These are phyloP conservation scores for Chaunax sp. DNA, from an alignment of 2,797 vertebrate genomes.

Conservation along the genomic window DNA sequence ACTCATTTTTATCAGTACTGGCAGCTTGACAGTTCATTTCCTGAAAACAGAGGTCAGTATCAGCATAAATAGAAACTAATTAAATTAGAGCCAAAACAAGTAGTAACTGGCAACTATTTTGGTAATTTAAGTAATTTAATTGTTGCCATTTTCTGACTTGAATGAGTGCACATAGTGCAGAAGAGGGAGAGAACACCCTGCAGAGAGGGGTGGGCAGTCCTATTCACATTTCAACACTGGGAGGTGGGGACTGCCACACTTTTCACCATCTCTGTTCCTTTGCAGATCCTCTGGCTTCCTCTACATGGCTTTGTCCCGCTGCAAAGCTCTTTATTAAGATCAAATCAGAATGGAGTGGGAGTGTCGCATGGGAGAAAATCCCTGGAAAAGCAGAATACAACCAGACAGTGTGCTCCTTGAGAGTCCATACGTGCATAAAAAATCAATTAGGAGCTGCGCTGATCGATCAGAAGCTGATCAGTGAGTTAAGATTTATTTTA, in stretches of 20 bases:
- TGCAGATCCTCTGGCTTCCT: conserved; percentile 1
- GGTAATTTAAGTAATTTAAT: not conserved
- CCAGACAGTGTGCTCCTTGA: conserved; percentile 1
- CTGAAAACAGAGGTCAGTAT: not conserved
- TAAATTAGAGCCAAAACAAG: not conserved
- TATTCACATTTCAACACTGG: conserved; percentile 57
- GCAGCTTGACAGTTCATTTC: not conserved
- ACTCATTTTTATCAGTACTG: too few species aligned
- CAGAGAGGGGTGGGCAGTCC: conserved; percentile 56
- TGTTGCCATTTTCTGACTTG: not conserved
- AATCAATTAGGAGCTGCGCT: conserved; percentile 18
- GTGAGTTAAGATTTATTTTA: conserved; percentile 10
- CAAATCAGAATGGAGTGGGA: conserved; percentile 16
- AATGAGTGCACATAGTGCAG: conserved; percentile 34
- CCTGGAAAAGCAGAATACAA: conserved; percentile 12
- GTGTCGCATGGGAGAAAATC: conserved; percentile 10
- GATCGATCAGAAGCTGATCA: conserved; percentile 29
- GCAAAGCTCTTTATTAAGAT: conserved; percentile 37
- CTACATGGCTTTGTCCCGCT: conserved; percentile 12
- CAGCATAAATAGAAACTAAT: not conserved
- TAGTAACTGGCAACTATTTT: not conserved
- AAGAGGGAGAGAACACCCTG: conserved; percentile 46
- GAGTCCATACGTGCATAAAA: not conserved
- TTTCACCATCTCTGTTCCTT: conserved; percentile 37
- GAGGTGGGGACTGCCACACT: conserved; percentile 41